A percentile compares a stretch with the other conserved stretches of the same genome.
Evolutionary conservation across 2,797 vertebrate genomes (phyloP).

Genomic region (Spinus pinus): DNA sequence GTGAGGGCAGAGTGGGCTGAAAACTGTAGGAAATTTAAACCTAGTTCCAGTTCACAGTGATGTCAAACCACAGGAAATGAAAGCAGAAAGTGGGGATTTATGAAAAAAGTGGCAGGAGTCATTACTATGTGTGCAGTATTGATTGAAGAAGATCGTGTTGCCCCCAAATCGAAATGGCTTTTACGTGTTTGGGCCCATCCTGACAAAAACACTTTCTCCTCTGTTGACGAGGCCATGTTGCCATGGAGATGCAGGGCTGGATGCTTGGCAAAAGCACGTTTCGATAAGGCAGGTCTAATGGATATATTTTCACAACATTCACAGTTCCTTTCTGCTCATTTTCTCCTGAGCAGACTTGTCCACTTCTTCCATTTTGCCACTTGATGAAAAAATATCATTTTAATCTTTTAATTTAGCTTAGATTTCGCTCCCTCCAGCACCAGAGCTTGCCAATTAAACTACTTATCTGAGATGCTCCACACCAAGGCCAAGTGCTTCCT

Average conservation of each 20-base stretch:
- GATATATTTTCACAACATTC: slow-evolving; percentile 75
- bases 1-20: not conserved
- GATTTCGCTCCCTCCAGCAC: slow-evolving; percentile 56
- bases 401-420: slow-evolving; percentile 74
- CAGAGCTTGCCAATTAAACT: slow-evolving; percentile 64
- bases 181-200: slow-evolving; percentile 74
- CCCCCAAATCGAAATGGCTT: slow-evolving; percentile 76
- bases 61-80: slow-evolving; percentile 72
- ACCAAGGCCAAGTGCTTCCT: slow-evolving; percentile 43
- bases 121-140: slow-evolving; percentile 73
- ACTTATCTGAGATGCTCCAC: slow-evolving; percentile 57
- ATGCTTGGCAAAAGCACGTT: slow-evolving; percentile 70
- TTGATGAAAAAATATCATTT: slow-evolving; percentile 69
- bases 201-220: slow-evolving; percentile 75
- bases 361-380: slow-evolving; percentile 66
- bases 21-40: slow-evolving; percentile 61
- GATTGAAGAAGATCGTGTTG: slow-evolving; percentile 74
- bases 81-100: slow-evolving; percentile 71
- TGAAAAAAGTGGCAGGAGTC: slow-evolving; percentile 66
- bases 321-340: slow-evolving; percentile 72
- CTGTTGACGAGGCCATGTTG: slow-evolving; percentile 71
- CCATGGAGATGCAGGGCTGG: slow-evolving; percentile 71
- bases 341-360: slow-evolving; percentile 59
- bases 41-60: slow-evolving; percentile 57
- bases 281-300: slow-evolving; percentile 74